Conservation (phyloP, 2,888 invertebrate genomes). For the Heliconius hortense region DNA sequence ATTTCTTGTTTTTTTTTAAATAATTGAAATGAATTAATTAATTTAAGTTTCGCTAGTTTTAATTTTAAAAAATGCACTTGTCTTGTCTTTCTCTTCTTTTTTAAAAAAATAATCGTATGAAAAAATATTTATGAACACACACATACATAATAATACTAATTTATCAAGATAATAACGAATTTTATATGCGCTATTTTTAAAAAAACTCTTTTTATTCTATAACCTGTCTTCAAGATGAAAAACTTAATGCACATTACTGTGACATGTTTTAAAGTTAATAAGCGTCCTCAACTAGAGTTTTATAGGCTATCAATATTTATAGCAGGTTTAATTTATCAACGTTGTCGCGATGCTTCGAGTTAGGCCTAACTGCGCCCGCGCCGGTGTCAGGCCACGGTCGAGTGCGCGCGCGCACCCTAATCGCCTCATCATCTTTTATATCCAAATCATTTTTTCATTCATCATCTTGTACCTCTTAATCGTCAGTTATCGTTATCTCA, state of each 20-base stretch:
- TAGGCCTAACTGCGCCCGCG: constrained; percentile 74
- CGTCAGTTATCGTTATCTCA: constrained; percentile 71
- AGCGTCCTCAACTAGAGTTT: constrained; percentile 49
- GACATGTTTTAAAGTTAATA: constrained; percentile 36
- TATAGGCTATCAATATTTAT: constrained; percentile 59
- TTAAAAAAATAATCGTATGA: neutral
- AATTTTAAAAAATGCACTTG: neutral
- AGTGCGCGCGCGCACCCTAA: constrained; percentile 63
- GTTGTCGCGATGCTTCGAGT: constrained; percentile 61
- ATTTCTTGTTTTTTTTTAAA: neutral
- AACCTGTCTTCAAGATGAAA: constrained; percentile 13
- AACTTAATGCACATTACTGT: constrained; percentile 27
- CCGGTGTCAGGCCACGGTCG: constrained; percentile 61
- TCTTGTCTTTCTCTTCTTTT: neutral
- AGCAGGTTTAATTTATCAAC: constrained; percentile 67
- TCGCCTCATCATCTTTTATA: constrained; percentile 72
- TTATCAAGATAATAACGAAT: neutral
- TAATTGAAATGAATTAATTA: neutral
- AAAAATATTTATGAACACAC: neutral
- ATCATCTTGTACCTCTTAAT: constrained; percentile 71
- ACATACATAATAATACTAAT: neutral
- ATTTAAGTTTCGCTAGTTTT: neutral
- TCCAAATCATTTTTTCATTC: constrained; percentile 76
- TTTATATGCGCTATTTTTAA: constrained; percentile 5
- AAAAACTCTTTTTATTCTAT: neutral